These are phyloP conservation scores for Mesocricetus auratus DNA, from an alignment of 2,113 vertebrate genomes.

Conservation along the genomic window DNA sequence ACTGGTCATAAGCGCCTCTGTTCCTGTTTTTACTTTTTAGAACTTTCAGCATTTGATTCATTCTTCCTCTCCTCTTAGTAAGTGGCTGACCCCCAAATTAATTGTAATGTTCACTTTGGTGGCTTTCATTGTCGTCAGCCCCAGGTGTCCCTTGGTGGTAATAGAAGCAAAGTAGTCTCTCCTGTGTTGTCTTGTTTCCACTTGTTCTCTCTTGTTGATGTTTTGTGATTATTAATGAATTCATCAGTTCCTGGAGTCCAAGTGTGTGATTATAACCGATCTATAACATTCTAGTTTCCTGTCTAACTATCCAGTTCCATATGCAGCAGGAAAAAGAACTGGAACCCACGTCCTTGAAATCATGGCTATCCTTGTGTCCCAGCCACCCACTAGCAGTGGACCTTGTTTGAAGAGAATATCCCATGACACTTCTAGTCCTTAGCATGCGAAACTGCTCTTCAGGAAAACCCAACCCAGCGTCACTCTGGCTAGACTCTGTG, in stretches of 20 bases:
- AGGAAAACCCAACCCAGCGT: not conserved
- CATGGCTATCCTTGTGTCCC: not conserved
- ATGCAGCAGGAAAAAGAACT: not conserved
- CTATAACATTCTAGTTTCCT: not conserved
- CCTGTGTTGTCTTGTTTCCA: not conserved
- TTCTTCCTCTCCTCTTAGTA: not conserved
- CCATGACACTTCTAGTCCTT: not conserved
- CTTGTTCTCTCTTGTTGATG: not conserved
- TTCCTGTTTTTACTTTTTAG: not conserved
- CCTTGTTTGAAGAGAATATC: not conserved
- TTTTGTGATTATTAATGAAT: constrained; percentile 4
- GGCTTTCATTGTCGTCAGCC: not conserved
- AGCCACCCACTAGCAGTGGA: not conserved
- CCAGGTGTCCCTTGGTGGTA: not conserved
- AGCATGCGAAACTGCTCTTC: not conserved
- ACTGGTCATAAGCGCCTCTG: not conserved
- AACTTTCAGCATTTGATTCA: not conserved
- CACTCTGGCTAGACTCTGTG: not conserved
- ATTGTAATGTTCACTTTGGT: constrained; percentile 25
- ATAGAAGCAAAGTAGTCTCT: not conserved
- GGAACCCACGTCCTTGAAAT: not conserved
- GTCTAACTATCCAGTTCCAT: not conserved
- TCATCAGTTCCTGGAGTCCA: not conserved
- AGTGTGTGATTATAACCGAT: not conserved
- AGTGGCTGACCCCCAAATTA: not conserved